Evolutionary conservation across 2,797 vertebrate genomes (phyloP).

Genomic region (Danio jaintianensis): DNA sequence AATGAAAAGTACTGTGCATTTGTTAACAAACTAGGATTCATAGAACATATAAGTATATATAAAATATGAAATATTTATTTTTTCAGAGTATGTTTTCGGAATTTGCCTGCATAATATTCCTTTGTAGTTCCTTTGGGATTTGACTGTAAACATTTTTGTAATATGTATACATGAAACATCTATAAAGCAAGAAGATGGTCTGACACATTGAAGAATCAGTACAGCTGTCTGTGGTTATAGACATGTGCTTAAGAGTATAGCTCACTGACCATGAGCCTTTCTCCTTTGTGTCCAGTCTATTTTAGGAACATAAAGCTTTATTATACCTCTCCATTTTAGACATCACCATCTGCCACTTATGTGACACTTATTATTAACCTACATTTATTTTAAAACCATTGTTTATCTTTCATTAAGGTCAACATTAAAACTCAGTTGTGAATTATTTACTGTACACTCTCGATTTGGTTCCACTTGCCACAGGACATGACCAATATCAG

Average conservation of each 20-base stretch:
- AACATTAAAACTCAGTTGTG: not conserved
- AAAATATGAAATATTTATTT: not conserved
- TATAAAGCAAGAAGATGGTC: slow-evolving; percentile 3
- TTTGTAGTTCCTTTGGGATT: not conserved
- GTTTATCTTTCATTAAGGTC: not conserved
- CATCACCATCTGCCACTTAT: slow-evolving; percentile 31
- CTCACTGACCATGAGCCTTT: slow-evolving; percentile 65
- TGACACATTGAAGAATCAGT: slow-evolving; percentile 56
- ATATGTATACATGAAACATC: not conserved
- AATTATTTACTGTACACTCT: not conserved
- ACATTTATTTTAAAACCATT: not conserved
- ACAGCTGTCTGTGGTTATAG: slow-evolving; percentile 69
- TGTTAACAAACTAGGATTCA: not conserved
- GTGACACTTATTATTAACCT: not conserved
- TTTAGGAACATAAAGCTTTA: slow-evolving; percentile 66
- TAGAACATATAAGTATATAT: not conserved
- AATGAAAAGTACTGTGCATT: not conserved
- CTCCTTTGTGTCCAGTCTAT: slow-evolving; percentile 67
- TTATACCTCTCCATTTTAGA: slow-evolving; percentile 55
- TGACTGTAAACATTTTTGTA: not conserved
- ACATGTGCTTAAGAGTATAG: slow-evolving; percentile 55
- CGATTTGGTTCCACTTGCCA: not conserved
- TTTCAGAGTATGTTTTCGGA: no score
- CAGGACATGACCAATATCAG: not conserved
- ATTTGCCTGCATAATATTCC: no score